phyloP scores from a whole-genome alignment of 2,888 invertebrate species.

The Drosophila setosimentum region DNA sequence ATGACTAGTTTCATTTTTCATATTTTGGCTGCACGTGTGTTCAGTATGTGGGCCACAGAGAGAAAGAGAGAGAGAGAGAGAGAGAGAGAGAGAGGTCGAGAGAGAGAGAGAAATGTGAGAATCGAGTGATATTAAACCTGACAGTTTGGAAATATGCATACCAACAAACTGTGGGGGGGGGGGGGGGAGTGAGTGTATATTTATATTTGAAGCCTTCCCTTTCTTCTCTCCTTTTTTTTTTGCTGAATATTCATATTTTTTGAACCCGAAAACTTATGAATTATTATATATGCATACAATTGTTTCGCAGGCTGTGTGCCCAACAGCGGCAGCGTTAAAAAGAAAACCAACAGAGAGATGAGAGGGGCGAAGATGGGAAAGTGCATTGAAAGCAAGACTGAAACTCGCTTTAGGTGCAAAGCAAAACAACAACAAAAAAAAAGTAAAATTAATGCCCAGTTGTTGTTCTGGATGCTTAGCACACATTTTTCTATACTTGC shows the following conservation, averaged over 20 bases:
- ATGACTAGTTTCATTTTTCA: constrained; percentile 24
- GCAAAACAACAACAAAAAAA: constrained; percentile 9
- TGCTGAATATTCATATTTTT: constrained; percentile 76
- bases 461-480: constrained; percentile 46
- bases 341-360: constrained; percentile 16
- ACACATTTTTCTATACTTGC: constrained; percentile 29
- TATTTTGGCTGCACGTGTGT: constrained; percentile 18
- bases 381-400: constrained; percentile 13
- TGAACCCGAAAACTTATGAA: constrained; percentile 77
- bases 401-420: constrained; percentile 40
- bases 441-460: constrained; percentile 29
- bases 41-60: constrained; percentile 13
- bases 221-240: constrained; percentile 43
- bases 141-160: constrained; percentile 30
- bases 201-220: not conserved
- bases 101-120: constrained; percentile 3
- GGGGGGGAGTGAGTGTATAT: not conserved
- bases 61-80: not conserved
- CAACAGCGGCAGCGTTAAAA: constrained; percentile 12
- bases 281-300: constrained; percentile 81
- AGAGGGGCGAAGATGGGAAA: constrained; percentile 3
- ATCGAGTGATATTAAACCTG: constrained; percentile 45
- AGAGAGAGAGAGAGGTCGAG: not conserved
- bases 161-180: constrained; percentile 15
- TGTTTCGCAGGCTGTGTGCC: constrained; percentile 58